Percentiles rank a stretch among this genome's conserved stretches.
These are phyloP conservation scores for Arctopsyche grandis DNA, from an alignment of 1,140 invertebrate genomes.

Conservation along the genomic window DNA sequence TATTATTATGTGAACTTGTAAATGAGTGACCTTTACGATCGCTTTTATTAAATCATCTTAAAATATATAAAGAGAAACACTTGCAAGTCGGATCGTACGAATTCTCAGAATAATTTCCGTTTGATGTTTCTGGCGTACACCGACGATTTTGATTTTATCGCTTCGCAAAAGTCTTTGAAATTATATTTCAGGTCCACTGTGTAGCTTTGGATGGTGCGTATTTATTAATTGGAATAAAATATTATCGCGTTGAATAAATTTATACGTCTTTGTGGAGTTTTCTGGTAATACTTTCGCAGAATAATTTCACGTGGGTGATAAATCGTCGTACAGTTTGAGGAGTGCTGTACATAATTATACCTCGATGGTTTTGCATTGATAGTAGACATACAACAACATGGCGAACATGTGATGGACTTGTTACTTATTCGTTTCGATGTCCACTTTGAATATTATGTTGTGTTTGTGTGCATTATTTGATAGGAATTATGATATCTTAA, in stretches of 20 bases:
- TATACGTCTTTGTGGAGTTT: neutral
- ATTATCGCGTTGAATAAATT: neutral
- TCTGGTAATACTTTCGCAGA: no score
- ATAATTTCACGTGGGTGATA: no score
- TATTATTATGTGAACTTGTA: no score
- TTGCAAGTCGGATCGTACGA: neutral
- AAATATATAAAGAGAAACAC: constrained; percentile 14
- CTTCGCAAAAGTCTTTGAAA: constrained; percentile 19
- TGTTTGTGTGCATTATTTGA: no score
- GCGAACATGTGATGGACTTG: no score
- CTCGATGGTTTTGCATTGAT: no score
- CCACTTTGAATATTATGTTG: no score
- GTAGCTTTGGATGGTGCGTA: neutral
- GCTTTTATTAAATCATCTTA: constrained; percentile 17
- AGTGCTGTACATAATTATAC: no score
- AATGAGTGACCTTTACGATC: neutral
- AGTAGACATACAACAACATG: no score
- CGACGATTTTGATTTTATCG: constrained; percentile 21
- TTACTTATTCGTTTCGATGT: no score
- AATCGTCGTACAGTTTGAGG: no score
- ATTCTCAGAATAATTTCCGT: constrained; percentile 15
- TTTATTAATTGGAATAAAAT: constrained; percentile 19
- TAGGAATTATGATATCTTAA: no score
- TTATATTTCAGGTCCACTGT: neutral
- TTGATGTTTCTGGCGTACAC: constrained; percentile 1